These are phyloP conservation scores for Tolmerus cingulatus DNA, from an alignment of 2,888 invertebrate species.

Conservation along the genomic window DNA sequence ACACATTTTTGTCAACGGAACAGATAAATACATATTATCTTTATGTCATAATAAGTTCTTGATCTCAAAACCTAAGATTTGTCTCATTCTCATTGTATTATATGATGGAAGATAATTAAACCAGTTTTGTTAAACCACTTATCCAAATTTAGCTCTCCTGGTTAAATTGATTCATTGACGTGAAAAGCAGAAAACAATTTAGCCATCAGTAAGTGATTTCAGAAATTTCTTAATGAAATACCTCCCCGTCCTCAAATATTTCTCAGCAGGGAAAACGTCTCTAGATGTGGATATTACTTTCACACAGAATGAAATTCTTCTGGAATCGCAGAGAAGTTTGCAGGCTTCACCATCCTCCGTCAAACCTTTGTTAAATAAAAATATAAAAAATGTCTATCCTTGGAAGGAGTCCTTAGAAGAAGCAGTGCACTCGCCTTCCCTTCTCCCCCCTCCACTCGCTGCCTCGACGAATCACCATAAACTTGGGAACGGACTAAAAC, in stretches of 20 bases:
- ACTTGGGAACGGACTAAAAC: slow-evolving; percentile 6
- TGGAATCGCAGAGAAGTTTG: neutral
- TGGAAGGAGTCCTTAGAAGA: neutral
- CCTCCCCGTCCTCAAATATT: neutral
- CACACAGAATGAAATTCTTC: neutral
- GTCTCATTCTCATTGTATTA: too few relatives aligned
- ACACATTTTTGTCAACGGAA: neutral
- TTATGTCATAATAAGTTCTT: too few relatives aligned
- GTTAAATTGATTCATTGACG: neutral
- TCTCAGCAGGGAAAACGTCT: neutral
- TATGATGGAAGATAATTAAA: neutral
- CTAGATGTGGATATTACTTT: neutral
- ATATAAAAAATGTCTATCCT: neutral
- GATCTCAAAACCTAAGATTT: too few relatives aligned
- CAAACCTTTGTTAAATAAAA: neutral
- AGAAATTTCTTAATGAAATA: slow-evolving; percentile 8
- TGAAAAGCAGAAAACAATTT: neutral
- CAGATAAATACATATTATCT: neutral
- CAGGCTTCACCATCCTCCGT: neutral
- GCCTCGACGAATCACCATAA: neutral
- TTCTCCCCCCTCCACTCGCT: too few relatives aligned
- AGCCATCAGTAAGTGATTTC: neutral
- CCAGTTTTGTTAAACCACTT: neutral
- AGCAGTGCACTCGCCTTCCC: neutral
- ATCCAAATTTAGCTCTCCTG: neutral